Conservation (phyloP, 2,888 invertebrate genomes). For the Priocnemis perturbator region DNA sequence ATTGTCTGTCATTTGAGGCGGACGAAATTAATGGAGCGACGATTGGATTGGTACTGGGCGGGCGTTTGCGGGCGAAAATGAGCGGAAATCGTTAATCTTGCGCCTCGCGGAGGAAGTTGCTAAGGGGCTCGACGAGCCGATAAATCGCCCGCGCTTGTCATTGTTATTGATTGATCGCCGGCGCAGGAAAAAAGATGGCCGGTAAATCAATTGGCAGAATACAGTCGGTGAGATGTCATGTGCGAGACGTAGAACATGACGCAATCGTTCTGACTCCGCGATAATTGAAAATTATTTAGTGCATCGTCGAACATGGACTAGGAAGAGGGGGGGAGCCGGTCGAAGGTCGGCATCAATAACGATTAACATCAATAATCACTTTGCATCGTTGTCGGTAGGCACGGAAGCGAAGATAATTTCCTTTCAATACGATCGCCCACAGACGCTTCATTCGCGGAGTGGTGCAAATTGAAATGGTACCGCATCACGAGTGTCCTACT, state of each 20-base stretch:
- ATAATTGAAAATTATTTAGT: slow-evolving; percentile 25
- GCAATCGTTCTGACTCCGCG: slow-evolving; percentile 7
- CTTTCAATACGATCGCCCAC: not conserved
- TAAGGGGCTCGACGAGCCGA: too few species aligned
- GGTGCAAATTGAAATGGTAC: slow-evolving; percentile 23
- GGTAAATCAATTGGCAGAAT: slow-evolving; percentile 17
- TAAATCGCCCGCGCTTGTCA: too few species aligned
- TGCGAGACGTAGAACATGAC: slow-evolving; percentile 6
- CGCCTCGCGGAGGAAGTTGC: too few species aligned
- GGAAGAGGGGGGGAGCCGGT: not conserved
- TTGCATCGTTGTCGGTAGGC: slow-evolving; percentile 11
- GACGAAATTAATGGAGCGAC: too few species aligned
- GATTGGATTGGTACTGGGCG: too few species aligned
- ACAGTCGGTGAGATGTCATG: slow-evolving; percentile 14
- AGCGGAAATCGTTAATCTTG: slow-evolving; percentile 15
- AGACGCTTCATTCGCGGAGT: not conserved
- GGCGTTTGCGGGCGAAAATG: too few species aligned
- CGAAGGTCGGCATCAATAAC: slow-evolving; percentile 18
- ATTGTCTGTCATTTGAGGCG: slow-evolving; percentile 5
- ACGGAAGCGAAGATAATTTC: slow-evolving; percentile 15
- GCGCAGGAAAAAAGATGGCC: slow-evolving; percentile 22
- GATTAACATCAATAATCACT: slow-evolving; percentile 30
- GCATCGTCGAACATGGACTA: not conserved
- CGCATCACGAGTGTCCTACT: slow-evolving; percentile 21
- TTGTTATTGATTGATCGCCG: too few species aligned